Evolutionary conservation across 2,113 vertebrate species (phyloP), one percentile per base, ranked within the genome.

Genomic region (Machaerirhynchus nigripectus): DNA sequence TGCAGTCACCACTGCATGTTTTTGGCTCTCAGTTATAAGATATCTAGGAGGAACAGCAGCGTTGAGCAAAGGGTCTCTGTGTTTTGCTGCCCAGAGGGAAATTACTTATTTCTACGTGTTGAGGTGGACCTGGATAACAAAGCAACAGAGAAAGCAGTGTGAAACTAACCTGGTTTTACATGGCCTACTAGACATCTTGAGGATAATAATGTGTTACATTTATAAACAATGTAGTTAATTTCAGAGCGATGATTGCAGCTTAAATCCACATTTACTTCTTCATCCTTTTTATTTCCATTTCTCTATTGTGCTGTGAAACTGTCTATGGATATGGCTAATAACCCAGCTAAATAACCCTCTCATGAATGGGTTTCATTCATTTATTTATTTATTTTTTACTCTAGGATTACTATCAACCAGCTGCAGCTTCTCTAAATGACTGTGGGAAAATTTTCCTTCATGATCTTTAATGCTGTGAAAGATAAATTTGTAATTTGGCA

Each of bases 321-420:
- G 96, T 98, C 96, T 97, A 75, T 97, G 97, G 97, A 97, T 98
- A 98, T 98, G 97, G 98, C 97, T 98, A 97, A 98, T 97, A 97
- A 97, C 96, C 97, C 97, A 97, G 98, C 98, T 98, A 98, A 98
- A 98, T 98, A 98, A 98, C 98, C 98, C 98, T 98, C 98, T 98
- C 98, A 98, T 98, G 89, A 98, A 97, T 93, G 92, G 94, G 91
- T 70, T 96, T 92, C 8, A 59, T 82, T 86, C 91, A 37, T 96
- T 95, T 93, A 88, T 86, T 95, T 95, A 91, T 90, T 96, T 97
- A 93, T 96, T n/a, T n/a, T n/a, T n/a, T 87, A 82, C 82, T 87
- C 82, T 94, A 96, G 50, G n/a, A 95, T 84, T 95, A 68, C 88
- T 97, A 95, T 96, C 96, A 97, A 96, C 81, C 94, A 95, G 96